Base-by-base conservation (phyloP, 2,888 invertebrate species). In the Saturnia pavonia region DNA sequence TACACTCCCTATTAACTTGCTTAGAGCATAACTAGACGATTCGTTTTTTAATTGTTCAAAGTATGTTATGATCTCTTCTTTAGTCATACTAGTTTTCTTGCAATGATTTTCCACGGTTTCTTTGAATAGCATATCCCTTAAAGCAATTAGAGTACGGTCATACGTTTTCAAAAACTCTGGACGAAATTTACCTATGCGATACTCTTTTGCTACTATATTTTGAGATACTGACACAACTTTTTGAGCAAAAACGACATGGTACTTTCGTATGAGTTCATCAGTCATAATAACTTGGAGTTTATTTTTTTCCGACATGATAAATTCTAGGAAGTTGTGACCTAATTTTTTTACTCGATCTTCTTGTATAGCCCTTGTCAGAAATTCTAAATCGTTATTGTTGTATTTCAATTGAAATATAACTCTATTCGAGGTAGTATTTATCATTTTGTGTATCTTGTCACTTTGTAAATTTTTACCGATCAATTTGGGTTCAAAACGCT, bases 341-440 rank as follows among this genome's bases (percentile, higher is more conserved):
- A 72, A 63, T 27, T 42, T 51, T 14, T 72, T 70, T 34, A 72
- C 68, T 65, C 70, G 65, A 51, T 68, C 68, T 57, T 43, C 65
- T 34, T 68, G 42, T 22, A 68, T 68, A 42, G 68, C 45, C 27
- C 54, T 70, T 19, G 70, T 68, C 1, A 72, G 68, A 34, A 22
- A 65, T 45, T 72, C 14, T 19, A 72, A 27, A 25, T 72, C 70
- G 9, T 68, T n/a, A 40, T 70, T 68, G n/a, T 34, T 54, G 34
- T 72, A 72, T 57, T 72, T 70, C 66, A 68, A 70, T 54, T 70
- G 72, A 68, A 72, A 72, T 34, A 70, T 68, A 7, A 68, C 51
- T 34, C 69, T 66, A 22, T 45, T 69, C 34, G 60, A 48, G 51
- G 65, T 68, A 2, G 72, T 72, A 57, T 65, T 54, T 42, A 72